Evolutionary conservation across 2,888 invertebrate genomes (phyloP).

Genomic region (Dasysyrphus albostriatus): DNA sequence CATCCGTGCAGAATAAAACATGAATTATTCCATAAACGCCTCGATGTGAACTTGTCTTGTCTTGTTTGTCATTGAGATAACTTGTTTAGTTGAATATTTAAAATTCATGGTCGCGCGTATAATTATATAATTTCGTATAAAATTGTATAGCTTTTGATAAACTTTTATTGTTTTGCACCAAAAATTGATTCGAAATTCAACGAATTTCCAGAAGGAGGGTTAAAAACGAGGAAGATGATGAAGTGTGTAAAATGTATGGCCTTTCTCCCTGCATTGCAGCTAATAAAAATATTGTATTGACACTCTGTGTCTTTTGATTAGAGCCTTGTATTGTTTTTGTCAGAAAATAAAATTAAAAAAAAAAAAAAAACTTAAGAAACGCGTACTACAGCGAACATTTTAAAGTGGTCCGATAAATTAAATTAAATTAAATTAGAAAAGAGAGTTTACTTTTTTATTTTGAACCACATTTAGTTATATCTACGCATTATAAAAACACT

Average conservation of each 20-base stretch:
- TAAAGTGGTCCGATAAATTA: too few species aligned
- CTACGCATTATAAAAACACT: too few species aligned
- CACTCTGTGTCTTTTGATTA: background rate
- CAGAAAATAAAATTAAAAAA: too few species aligned
- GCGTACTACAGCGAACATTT: too few species aligned
- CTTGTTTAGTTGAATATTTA: conserved; percentile 29
- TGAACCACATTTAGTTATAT: too few species aligned
- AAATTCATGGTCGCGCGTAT: conserved; percentile 40
- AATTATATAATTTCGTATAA: background rate
- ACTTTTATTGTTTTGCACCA: conserved; percentile 11
- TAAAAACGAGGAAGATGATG: background rate
- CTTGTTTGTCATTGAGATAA: conserved; percentile 50
- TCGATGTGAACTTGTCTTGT: background rate
- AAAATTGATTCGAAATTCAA: conserved; percentile 37
- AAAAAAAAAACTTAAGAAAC: too few species aligned
- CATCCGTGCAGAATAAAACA: background rate
- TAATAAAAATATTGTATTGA: background rate
- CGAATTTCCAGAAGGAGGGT: background rate
- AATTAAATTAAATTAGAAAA: too few species aligned
- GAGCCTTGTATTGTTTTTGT: background rate
- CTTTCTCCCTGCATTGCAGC: conserved; percentile 2
- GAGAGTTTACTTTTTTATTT: too few species aligned
- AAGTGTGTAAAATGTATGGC: background rate
- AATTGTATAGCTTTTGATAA: conserved; percentile 21
- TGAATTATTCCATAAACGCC: background rate